These are phyloP conservation scores for Heliconius himera DNA, from an alignment of 1,140 invertebrate genomes.

Conservation along the genomic window DNA sequence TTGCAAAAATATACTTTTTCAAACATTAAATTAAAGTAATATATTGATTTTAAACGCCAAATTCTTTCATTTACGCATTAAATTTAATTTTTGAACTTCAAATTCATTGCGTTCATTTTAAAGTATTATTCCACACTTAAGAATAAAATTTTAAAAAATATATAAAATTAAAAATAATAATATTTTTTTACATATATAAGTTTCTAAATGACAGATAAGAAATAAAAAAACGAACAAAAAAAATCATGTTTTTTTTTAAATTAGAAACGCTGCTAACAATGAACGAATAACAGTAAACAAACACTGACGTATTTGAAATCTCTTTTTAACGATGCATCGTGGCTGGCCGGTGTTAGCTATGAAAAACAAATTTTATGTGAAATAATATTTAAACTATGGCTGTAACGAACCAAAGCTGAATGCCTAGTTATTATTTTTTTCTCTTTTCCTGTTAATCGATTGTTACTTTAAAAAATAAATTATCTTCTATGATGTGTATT, in stretches of 20 bases:
- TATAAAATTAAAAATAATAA: background rate
- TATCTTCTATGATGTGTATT: too few relatives aligned
- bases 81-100: too few relatives aligned
- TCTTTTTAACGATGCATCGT: constrained; percentile 31
- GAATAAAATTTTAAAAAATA: background rate
- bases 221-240: background rate
- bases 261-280: constrained; percentile 25
- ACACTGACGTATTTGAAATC: constrained; percentile 23
- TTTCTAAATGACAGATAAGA: background rate
- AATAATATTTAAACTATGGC: constrained; percentile 9
- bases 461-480: background rate
- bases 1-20: too few relatives aligned
- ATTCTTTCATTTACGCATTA: too few relatives aligned
- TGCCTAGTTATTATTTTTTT: background rate
- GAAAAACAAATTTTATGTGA: constrained; percentile 8
- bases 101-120: too few relatives aligned
- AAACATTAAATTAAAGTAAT: too few relatives aligned
- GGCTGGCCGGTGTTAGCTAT: background rate
- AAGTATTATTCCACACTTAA: too few relatives aligned
- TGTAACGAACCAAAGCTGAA: background rate
- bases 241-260: constrained; percentile 13
- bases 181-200: background rate
- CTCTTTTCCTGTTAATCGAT: background rate
- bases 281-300: constrained; percentile 14
- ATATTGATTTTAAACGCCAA: too few relatives aligned